Evolutionary conservation across 1,140 invertebrate species (phyloP).

Genomic region (Andricus grossulariae): DNA sequence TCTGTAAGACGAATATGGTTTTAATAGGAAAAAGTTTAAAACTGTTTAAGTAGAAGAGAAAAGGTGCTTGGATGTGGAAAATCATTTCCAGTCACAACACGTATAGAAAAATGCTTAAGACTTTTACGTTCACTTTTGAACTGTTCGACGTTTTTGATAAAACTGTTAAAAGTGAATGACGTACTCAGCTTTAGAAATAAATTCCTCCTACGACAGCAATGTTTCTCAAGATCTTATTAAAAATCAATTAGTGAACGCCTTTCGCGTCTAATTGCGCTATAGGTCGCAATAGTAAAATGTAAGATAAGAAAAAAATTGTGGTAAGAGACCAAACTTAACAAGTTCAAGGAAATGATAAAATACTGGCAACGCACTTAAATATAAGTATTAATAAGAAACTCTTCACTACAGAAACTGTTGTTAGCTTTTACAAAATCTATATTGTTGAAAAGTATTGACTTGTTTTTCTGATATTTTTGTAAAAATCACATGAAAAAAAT

Average conservation of each 20-base stretch:
- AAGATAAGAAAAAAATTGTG: too few species aligned
- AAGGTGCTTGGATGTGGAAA: constrained; percentile 2
- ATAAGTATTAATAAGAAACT: too few species aligned
- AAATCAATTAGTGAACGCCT: neutral
- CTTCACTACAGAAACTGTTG: too few species aligned
- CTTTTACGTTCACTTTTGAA: constrained; percentile 12
- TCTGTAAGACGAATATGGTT: neutral
- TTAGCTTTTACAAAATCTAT: too few species aligned
- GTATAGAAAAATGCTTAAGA: constrained; percentile 6
- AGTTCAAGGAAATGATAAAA: too few species aligned
- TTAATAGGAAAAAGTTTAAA: neutral
- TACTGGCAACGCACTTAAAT: too few species aligned
- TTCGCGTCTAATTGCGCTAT: too few species aligned
- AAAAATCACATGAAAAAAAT: too few species aligned
- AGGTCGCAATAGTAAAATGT: too few species aligned
- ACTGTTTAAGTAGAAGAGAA: neutral
- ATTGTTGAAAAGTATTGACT: too few species aligned
- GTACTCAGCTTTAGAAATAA: constrained; percentile 10
- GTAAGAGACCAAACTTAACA: too few species aligned
- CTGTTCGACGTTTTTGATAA: neutral
- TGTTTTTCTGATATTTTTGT: too few species aligned
- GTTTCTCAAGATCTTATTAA: neutral
- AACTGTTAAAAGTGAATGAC: constrained; percentile 7
- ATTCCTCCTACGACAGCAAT: neutral
- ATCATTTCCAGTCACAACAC: neutral